Percentiles rank a stretch among this genome's conserved stretches.
These are phyloP conservation scores for Phrynosoma blainvillii DNA, from an alignment of 2,113 vertebrate genomes.

Conservation along the genomic window DNA sequence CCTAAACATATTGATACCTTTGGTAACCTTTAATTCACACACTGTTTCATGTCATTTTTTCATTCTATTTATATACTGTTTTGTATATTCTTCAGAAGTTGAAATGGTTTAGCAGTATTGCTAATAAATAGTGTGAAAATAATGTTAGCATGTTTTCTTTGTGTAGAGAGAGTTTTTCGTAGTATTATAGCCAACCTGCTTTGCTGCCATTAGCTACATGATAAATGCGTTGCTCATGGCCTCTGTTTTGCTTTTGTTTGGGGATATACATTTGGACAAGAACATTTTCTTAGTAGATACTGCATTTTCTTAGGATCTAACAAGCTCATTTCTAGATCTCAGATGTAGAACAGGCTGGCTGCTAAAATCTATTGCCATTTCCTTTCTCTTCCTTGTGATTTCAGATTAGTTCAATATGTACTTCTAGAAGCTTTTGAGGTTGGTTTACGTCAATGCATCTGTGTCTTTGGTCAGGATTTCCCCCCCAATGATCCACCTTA, in stretches of 20 bases:
- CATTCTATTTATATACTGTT: conserved; percentile 4
- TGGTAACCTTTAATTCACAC: not conserved
- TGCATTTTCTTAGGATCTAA: not conserved
- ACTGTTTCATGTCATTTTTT: not conserved
- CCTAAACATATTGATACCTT: accelerated
- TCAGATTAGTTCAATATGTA: not conserved
- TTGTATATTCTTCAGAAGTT: conserved; percentile 5
- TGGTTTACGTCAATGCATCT: not conserved
- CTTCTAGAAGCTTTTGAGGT: not conserved
- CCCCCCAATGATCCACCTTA: not conserved
- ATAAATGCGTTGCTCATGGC: not conserved
- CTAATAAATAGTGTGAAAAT: conserved; percentile 57
- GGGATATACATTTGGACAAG: not conserved
- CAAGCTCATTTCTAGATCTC: not conserved
- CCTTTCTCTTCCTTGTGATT: not conserved
- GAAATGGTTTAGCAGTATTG: not conserved
- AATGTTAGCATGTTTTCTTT: not conserved
- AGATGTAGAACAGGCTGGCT: not conserved
- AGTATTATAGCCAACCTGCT: not conserved
- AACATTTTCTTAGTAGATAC: not conserved
- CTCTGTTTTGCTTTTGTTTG: not conserved
- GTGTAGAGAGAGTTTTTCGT: not conserved
- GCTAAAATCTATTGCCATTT: not conserved
- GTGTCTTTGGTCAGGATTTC: not conserved
- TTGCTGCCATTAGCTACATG: not conserved